Evolutionary conservation across 1,140 invertebrate genomes (phyloP), one percentile per base, ranked within the genome.

Genomic region (Potamilus streckersoni): DNA sequence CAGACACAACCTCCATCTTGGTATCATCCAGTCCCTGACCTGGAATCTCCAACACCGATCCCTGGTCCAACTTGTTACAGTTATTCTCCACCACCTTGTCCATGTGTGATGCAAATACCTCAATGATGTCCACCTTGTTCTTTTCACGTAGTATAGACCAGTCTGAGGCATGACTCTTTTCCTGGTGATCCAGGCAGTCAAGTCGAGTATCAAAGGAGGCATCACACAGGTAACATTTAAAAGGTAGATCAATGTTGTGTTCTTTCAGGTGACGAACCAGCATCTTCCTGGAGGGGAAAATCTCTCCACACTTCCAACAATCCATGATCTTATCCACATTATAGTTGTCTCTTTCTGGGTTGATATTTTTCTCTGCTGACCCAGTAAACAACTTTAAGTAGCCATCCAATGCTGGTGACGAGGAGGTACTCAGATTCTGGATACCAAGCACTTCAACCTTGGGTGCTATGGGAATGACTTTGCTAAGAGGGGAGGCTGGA

Each of bases 191-290:
- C 49, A 97, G 89, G 57, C 95, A 95, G 14, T 94, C 94, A 69
- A 94, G 91, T 1, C 96, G 91, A 55, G 95, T 94, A 0, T 92
- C 91, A 83, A 95, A 97, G 0, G 95, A 95, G 16, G 93, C 93
- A 81, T 98, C 96, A 87, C 96, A 98, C 0, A 98, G 90, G 89
- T 98, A 96, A 85, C 96, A 98, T 87, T 97, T 97, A 91, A 95
- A 97, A 0, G 96, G 95, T 56, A 95, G 90, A 76, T 95, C 94
- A 58, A 86, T 85, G 69, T 85, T 85, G 74, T 89, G 86, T 74
- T 88, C 86, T 67, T 88, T 88, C 68, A 87, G 77, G 60, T 88
- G 87, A 27, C 84, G 81, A 15, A 86, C 82, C 20, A 89, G 73
- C 56, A 84, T 74, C 76, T 89, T 87, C 23, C 86, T 73, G 4